Conservation (phyloP, 2,113 vertebrate genomes). For the Catharus minimus region DNA sequence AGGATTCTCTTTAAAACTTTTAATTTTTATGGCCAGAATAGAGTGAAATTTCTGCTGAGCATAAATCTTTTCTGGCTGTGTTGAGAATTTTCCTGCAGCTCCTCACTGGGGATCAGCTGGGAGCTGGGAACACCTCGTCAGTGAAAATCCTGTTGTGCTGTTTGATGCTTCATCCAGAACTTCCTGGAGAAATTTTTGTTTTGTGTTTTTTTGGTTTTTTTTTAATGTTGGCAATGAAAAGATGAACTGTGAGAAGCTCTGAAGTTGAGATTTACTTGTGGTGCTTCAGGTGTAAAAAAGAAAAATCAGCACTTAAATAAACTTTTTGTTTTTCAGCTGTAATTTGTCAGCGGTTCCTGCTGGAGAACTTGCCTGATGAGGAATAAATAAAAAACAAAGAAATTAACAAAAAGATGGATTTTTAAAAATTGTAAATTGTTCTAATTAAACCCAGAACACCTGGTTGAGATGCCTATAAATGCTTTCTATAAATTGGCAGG, state of each 20-base stretch:
- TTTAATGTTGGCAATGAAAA: neutral
- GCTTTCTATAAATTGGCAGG: neutral
- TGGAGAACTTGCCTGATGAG: neutral
- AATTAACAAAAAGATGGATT: neutral
- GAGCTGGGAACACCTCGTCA: neutral
- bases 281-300: neutral
- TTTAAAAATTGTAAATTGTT: neutral
- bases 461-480: neutral
- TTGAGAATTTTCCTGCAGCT: neutral
- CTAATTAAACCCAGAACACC: neutral
- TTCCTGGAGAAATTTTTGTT: neutral
- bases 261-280: neutral
- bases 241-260: neutral
- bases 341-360: neutral
- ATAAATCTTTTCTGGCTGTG: neutral
- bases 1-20: neutral
- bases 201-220: neutral
- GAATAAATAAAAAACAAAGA: neutral
- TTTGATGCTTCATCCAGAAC: neutral
- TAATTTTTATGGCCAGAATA: neutral
- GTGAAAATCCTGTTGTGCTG: neutral
- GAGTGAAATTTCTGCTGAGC: neutral
- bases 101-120: neutral
- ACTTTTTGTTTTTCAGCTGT: neutral
- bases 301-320: rapidly evolving